Conservation (phyloP, 2,113 vertebrate species). For the Myanophis thanlyinensis region DNA sequence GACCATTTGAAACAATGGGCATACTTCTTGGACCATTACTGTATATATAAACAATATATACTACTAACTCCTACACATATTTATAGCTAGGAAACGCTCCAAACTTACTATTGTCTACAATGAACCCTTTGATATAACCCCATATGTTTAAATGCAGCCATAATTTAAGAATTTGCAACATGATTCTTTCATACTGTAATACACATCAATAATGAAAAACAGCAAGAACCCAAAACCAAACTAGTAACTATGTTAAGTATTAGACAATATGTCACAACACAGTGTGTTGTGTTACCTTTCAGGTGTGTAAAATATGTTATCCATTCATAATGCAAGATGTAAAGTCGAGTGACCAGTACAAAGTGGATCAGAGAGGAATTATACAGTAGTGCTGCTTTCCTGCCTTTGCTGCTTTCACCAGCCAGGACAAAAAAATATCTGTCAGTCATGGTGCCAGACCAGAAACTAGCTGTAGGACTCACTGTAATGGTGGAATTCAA, state of each 20-base stretch:
- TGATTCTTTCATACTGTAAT: background rate
- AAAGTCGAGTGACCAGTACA: too few species aligned
- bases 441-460: too few species aligned
- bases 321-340: too few species aligned
- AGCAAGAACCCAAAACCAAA: background rate
- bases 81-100: background rate
- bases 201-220: background rate
- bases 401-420: too few species aligned
- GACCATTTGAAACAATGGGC: background rate
- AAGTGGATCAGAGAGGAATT: too few species aligned
- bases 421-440: too few species aligned
- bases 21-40: background rate
- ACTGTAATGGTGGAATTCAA: too few species aligned
- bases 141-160: background rate
- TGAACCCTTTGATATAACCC: background rate
- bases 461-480: too few species aligned
- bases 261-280: background rate
- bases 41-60: background rate
- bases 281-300: too few species aligned
- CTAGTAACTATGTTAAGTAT: background rate
- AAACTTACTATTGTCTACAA: background rate
- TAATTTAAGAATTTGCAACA: background rate
- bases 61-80: background rate
- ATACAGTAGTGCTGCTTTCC: too few species aligned
- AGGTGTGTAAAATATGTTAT: too few species aligned